Conservation (phyloP, 1,140 invertebrate species). For the Camponotus vicinus region DNA sequence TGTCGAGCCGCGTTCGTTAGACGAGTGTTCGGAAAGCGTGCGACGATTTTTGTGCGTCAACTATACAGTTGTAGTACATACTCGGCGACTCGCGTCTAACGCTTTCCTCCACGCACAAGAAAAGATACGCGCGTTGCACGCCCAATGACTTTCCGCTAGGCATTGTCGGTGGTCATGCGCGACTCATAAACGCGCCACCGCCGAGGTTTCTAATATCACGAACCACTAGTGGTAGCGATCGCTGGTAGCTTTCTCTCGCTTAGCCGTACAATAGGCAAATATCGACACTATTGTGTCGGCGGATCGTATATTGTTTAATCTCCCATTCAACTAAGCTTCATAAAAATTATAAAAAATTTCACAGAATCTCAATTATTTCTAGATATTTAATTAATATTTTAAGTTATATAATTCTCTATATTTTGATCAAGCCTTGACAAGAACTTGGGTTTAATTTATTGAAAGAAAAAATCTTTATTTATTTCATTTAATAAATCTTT, state of each 20-base stretch:
- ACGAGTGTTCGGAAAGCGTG: slow-evolving; percentile 28
- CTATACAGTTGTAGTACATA: slow-evolving; percentile 57
- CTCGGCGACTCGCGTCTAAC: slow-evolving; percentile 66
- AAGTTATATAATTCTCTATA: neutral
- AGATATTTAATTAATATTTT: neutral
- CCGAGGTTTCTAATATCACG: slow-evolving; percentile 71
- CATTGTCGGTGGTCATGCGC: slow-evolving; percentile 77
- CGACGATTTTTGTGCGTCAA: slow-evolving; percentile 71
- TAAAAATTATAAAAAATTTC: neutral
- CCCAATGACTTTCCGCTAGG: slow-evolving; percentile 70
- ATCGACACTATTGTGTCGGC: neutral
- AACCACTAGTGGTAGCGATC: slow-evolving; percentile 17
- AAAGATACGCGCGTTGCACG: slow-evolving; percentile 69
- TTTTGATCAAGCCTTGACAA: neutral
- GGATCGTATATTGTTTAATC: neutral
- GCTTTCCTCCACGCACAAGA: slow-evolving; percentile 64
- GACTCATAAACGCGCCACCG: slow-evolving; percentile 72
- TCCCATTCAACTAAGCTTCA: neutral
- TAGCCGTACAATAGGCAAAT: neutral
- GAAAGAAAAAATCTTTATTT: neutral
- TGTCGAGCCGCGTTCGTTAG: slow-evolving; percentile 35
- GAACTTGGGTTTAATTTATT: neutral
- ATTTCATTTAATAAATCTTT: neutral
- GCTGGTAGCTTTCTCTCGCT: slow-evolving; percentile 47
- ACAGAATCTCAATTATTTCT: neutral